Conservation (phyloP, 2,113 vertebrate genomes). For the Athene cunicularia region DNA sequence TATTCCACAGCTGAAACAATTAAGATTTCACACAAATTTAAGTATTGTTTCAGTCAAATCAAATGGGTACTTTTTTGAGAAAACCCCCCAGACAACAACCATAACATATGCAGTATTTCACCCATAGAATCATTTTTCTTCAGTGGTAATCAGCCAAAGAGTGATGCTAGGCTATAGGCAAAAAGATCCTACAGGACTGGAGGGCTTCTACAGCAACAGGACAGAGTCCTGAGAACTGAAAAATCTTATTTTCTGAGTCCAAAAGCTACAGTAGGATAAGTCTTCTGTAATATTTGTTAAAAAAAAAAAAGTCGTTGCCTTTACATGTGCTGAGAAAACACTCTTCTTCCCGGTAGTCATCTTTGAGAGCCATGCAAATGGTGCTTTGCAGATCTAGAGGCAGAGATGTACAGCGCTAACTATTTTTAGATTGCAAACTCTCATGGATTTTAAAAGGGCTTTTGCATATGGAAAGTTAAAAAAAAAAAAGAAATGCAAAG, state of each 20-base stretch:
- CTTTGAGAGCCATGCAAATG: conserved; percentile 27
- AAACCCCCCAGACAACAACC: background rate
- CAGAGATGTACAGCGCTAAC: background rate
- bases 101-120: background rate
- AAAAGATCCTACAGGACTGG: background rate
- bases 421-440: conserved; percentile 53
- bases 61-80: background rate
- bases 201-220: background rate
- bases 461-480: conserved; percentile 60
- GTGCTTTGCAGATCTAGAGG: conserved; percentile 23
- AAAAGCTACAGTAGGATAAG: background rate
- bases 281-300: background rate
- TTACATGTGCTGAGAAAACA: conserved; percentile 16
- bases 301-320: background rate
- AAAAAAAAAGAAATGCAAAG: conserved; percentile 11
- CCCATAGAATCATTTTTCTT: background rate
- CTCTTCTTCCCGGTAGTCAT: background rate
- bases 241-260: background rate
- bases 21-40: background rate
- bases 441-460: conserved; percentile 55
- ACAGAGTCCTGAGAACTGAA: background rate
- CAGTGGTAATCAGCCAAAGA: background rate
- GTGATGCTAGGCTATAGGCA: background rate
- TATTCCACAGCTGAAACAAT: background rate
- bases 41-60: background rate